These are phyloP conservation scores for Spodoptera frugiperda DNA, from an alignment of 1,140 invertebrate genomes.

Conservation along the genomic window DNA sequence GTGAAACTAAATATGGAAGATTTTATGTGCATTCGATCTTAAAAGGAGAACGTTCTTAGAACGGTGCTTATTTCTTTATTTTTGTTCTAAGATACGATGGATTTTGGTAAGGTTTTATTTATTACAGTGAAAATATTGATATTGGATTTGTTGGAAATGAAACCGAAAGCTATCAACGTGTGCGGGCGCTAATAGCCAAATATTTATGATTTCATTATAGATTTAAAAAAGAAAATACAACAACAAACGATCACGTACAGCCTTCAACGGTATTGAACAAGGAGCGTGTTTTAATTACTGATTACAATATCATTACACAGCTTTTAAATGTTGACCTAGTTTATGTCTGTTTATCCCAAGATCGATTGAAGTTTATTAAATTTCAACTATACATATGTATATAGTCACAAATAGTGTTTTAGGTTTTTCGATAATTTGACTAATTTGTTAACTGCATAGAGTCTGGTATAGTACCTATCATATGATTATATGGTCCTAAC, in stretches of 20 bases:
- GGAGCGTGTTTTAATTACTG: slow-evolving; percentile 22
- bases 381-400: no score
- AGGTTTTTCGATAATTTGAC: no score
- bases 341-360: no score
- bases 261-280: slow-evolving; percentile 12
- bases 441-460: no score
- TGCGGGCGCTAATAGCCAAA: not conserved
- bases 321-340: slow-evolving; percentile 41
- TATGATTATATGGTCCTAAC: no score
- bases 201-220: not conserved
- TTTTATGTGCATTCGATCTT: slow-evolving; percentile 19
- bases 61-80: not conserved
- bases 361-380: no score
- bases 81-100: not conserved
- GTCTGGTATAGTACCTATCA: no score
- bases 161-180: not conserved
- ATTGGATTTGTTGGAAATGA: not conserved
- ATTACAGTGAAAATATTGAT: not conserved
- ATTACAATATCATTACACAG: slow-evolving; percentile 52
- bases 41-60: slow-evolving; percentile 18
- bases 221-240: not conserved
- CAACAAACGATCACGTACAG: slow-evolving; percentile 3
- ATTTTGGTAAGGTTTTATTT: slow-evolving; percentile 1
- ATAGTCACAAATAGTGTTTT: no score
- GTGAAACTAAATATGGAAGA: slow-evolving; percentile 20